phyloP scores from a whole-genome alignment of 2,888 invertebrate species.

The Leptinotarsa peninsularis region DNA sequence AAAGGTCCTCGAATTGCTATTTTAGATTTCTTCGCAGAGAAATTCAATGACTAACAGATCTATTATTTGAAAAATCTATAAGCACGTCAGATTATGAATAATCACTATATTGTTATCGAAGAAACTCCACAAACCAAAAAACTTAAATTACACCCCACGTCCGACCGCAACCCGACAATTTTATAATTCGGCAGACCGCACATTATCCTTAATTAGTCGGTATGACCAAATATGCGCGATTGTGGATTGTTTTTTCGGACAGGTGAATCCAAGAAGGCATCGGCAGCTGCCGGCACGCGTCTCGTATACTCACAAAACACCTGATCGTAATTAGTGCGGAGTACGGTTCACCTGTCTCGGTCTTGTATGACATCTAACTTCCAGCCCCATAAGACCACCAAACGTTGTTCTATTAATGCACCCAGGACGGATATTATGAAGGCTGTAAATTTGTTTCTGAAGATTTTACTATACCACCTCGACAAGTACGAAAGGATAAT shows the following conservation, averaged over 20 bases:
- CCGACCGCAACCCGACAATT: slow-evolving; percentile 20
- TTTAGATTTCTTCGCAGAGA: too few species aligned
- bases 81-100: too few species aligned
- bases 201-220: slow-evolving; percentile 38
- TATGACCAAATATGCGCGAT: slow-evolving; percentile 45
- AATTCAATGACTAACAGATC: too few species aligned
- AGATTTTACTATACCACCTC: too few species aligned
- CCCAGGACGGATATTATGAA: background rate
- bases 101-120: background rate
- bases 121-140: background rate
- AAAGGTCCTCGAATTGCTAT: too few species aligned
- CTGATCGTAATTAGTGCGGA: slow-evolving; percentile 64
- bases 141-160: background rate
- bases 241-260: slow-evolving; percentile 57
- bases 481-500: too few species aligned
- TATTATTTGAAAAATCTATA: too few species aligned
- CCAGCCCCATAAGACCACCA: background rate
- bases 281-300: slow-evolving; percentile 65
- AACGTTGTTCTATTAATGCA: slow-evolving; percentile 7
- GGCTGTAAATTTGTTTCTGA: too few species aligned
- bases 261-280: slow-evolving; percentile 58
- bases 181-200: slow-evolving; percentile 24
- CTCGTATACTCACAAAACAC: slow-evolving; percentile 55
- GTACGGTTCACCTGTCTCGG: slow-evolving; percentile 62
- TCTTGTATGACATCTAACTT: slow-evolving; percentile 56